Percentiles rank a stretch among this genome's conserved stretches.
phyloP scores from a whole-genome alignment of 2,113 vertebrate species.

The Chaetodon trifascialis region DNA sequence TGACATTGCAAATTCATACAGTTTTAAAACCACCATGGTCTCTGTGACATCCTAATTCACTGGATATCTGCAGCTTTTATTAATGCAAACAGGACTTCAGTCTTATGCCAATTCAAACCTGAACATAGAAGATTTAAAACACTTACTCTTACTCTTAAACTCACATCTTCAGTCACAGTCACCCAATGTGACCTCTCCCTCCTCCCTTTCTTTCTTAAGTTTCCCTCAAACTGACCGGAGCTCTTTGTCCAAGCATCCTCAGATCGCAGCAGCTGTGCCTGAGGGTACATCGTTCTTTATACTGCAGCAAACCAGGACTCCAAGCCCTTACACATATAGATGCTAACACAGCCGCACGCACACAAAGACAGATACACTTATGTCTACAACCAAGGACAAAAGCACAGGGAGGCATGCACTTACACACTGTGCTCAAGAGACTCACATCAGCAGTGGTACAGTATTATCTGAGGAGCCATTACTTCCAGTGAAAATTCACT shows the following conservation, averaged over 20 bases:
- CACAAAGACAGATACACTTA: not conserved
- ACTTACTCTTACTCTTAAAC: constrained; percentile 4
- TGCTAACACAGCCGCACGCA: constrained; percentile 2
- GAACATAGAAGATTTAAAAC: not conserved
- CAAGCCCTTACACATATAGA: constrained; percentile 22
- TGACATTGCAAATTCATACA: not conserved
- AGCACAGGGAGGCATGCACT: constrained; percentile 5
- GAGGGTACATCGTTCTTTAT: constrained; percentile 20
- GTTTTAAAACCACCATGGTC: not conserved
- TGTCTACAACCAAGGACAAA: constrained; percentile 46
- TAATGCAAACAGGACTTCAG: not conserved
- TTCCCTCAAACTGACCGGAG: not conserved
- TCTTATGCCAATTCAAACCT: not conserved
- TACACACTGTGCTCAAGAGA: constrained; percentile 29
- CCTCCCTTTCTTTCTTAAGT: not conserved
- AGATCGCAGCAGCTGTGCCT: constrained; percentile 19
- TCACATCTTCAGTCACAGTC: not conserved
- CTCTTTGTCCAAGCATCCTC: constrained; percentile 26
- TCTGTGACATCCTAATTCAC: not conserved
- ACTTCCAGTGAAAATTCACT: constrained; percentile 54
- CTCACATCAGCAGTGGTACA: constrained; percentile 44
- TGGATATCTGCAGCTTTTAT: not conserved
- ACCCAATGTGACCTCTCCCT: not conserved
- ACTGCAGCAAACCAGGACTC: constrained; percentile 7
- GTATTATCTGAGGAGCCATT: constrained; percentile 39